Conservation (phyloP, 2,113 vertebrate genomes). For the Centrocercus urophasianus region DNA sequence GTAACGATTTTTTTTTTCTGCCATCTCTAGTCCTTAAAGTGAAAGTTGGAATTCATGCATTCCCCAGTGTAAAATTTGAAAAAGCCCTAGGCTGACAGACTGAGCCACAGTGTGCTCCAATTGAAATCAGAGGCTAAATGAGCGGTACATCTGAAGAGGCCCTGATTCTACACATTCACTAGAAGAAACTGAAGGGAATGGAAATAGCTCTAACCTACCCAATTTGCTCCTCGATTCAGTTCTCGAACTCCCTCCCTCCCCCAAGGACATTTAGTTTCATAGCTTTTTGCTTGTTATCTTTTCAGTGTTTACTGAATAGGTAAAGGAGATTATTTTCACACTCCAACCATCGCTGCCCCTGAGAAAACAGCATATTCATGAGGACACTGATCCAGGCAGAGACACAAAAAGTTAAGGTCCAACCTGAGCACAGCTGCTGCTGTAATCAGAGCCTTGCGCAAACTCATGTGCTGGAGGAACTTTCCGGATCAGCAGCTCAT, state of each 20-base stretch:
- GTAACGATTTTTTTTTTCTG: background rate
- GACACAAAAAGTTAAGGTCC: background rate
- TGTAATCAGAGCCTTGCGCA: background rate
- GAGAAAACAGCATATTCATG: background rate
- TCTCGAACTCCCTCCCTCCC: accelerated
- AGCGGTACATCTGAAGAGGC: background rate
- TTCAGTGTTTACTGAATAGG: background rate
- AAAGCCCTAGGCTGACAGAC: background rate
- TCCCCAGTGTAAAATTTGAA: background rate
- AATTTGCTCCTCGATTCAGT: background rate
- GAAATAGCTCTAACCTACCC: background rate
- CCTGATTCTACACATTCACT: background rate
- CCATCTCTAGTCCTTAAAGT: background rate
- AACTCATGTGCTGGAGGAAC: background rate
- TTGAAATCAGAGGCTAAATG: background rate
- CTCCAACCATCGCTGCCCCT: accelerated
- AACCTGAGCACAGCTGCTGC: background rate
- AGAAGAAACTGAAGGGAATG: background rate
- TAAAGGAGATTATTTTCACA: background rate
- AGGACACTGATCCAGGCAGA: background rate
- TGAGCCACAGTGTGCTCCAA: background rate
- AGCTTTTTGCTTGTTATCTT: background rate
- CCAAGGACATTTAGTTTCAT: background rate
- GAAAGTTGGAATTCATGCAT: background rate
- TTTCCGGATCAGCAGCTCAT: background rate